phyloP scores from a whole-genome alignment of 2,888 invertebrate species.

The Apoda limacodes region DNA sequence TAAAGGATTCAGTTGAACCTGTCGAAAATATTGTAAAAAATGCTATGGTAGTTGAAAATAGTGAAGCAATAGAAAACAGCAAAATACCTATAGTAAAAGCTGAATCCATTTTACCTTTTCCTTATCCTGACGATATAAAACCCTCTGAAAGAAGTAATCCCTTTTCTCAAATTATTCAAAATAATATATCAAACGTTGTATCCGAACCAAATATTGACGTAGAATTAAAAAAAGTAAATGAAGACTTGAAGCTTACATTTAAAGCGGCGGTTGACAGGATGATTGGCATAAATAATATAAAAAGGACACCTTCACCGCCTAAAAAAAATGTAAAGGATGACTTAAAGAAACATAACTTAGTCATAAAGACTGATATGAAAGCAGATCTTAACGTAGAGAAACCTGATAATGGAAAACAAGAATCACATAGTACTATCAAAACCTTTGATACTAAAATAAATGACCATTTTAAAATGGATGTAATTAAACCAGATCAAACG shows the following conservation, averaged over 20 bases:
- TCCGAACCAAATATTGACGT: slow-evolving; percentile 33
- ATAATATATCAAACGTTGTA: slow-evolving; percentile 9
- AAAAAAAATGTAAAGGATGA: not conserved
- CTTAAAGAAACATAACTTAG: not conserved
- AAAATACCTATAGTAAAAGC: slow-evolving; percentile 38
- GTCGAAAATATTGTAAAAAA: slow-evolving; percentile 1
- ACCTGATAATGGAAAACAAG: not conserved
- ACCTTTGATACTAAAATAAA: slow-evolving; percentile 46
- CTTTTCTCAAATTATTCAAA: slow-evolving; percentile 20
- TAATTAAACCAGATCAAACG: slow-evolving; percentile 30
- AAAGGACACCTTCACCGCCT: not conserved
- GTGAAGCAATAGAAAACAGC: slow-evolving; percentile 12
- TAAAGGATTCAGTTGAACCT: no score
- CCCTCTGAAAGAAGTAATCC: slow-evolving; percentile 19
- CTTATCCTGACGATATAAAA: slow-evolving; percentile 38
- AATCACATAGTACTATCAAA: no score
- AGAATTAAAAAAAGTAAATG: slow-evolving; percentile 46
- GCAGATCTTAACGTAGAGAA: not conserved
- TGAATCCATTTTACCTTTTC: slow-evolving; percentile 40
- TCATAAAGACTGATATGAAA: not conserved
- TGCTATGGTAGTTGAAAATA: slow-evolving; percentile 15
- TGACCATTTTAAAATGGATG: slow-evolving; percentile 57
- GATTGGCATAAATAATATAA: slow-evolving; percentile 28
- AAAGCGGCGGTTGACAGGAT: slow-evolving; percentile 52
- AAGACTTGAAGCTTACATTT: slow-evolving; percentile 46